These are phyloP conservation scores for Sialis fuliginosa DNA, from an alignment of 2,888 invertebrate genomes.

Conservation along the genomic window DNA sequence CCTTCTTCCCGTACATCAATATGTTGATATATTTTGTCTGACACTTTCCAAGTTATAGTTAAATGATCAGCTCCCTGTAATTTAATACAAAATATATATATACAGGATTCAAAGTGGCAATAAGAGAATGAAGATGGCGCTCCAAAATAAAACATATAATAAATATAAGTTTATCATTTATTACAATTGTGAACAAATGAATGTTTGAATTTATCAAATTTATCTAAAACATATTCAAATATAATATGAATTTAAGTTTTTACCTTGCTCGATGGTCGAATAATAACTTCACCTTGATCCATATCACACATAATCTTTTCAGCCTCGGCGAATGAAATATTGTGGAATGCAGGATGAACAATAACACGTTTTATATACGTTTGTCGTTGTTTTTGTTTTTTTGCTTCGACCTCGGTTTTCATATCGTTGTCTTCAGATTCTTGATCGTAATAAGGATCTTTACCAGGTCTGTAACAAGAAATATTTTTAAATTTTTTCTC, in stretches of 20 bases:
- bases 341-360: slow-evolving; percentile 93
- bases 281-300: slow-evolving; percentile 93
- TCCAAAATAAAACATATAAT: no score
- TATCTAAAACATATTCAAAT: slow-evolving; percentile 4
- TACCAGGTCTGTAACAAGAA: slow-evolving; percentile 38
- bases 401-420: slow-evolving; percentile 61
- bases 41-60: slow-evolving; percentile 97
- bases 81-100: background rate
- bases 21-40: slow-evolving; percentile 86
- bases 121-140: no score
- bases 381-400: slow-evolving; percentile 64
- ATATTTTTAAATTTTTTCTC: background rate
- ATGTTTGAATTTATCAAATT: background rate
- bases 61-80: slow-evolving; percentile 72
- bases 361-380: slow-evolving; percentile 92
- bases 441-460: slow-evolving; percentile 82
- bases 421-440: slow-evolving; percentile 66
- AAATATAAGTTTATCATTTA: no score
- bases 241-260: slow-evolving; percentile 6
- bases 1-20: slow-evolving; percentile 92
- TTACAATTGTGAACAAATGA: no score
- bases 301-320: slow-evolving; percentile 78
- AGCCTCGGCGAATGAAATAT: slow-evolving; percentile 84
- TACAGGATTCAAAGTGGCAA: no score
- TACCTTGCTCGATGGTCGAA: slow-evolving; percentile 90